Base-by-base conservation (phyloP, 37 sponge, comb jelly and placozoan genomes). In the Geodia barretti region DNA sequence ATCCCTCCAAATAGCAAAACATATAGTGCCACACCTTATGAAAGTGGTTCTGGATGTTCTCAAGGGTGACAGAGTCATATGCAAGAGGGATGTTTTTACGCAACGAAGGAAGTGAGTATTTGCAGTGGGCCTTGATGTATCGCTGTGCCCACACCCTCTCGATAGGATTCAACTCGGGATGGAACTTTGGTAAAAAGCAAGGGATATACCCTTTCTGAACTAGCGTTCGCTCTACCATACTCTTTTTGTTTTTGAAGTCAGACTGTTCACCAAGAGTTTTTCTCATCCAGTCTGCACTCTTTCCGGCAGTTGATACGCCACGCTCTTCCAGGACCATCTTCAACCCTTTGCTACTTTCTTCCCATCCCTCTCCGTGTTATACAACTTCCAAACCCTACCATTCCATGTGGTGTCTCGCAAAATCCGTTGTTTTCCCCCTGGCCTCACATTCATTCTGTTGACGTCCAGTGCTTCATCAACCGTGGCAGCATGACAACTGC, bases 1-100 rank as follows among this genome's bases (percentile, higher is more conserved):
- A 26, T 25, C 73, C 65, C 39, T 72, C 62, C 39, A 60, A 34
- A 60, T 80, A 80, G 2, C 43, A 37, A 80, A 71, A 80, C 72
- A 80, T 80, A 34, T 59, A 59, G 64, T 73, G 73, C 26, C 42
- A 62, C 5, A 73, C 82, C 29, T 82, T 82, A 28, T 73, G 60
- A 25, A 64, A 62, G 24, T 73, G 64, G 8, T 82, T 82, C 17
- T 63, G 62, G 24, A 80, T 80, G 64, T 72, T 82, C 3, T 60
- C 73, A 3, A 73, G 42, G 30, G 82, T 72, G 8, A 72, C 82
- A 64, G 64, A 72, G 20, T 82, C 62, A n/a, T 40, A 70, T 43
- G 61, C 73, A 3, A 3, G 21, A 36, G 73, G 62, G 9, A 82
- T 60, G 21, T 31, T 62, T 21, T 72, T 82, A 21, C 76, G 60